These are phyloP conservation scores for Elgaria multicarinata DNA, from an alignment of 2,113 vertebrate genomes.

Conservation along the genomic window DNA sequence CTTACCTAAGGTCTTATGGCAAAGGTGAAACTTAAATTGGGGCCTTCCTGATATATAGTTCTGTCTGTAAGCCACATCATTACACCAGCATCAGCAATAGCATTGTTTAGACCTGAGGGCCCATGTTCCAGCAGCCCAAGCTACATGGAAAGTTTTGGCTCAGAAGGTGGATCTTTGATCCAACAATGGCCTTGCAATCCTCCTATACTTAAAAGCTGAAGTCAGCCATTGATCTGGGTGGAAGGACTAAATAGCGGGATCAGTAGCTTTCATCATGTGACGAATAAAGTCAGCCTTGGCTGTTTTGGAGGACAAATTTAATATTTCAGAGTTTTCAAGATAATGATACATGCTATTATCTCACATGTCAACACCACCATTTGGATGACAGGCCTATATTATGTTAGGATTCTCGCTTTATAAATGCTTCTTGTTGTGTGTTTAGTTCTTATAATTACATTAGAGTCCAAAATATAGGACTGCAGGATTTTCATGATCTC, in stretches of 20 bases:
- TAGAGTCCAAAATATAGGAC: not conserved
- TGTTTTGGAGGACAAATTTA: not conserved
- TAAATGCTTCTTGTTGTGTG: not conserved
- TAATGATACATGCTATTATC: not conserved
- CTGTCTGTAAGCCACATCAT: not conserved
- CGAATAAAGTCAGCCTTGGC: not conserved
- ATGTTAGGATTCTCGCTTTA: not conserved
- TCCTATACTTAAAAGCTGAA: not conserved
- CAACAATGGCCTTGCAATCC: not conserved
- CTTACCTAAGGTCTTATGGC: not conserved
- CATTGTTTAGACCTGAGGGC: not conserved
- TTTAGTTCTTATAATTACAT: not conserved
- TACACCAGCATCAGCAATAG: not conserved
- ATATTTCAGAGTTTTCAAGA: not conserved
- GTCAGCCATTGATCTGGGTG: not conserved
- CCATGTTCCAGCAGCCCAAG: not conserved
- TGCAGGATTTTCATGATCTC: not conserved
- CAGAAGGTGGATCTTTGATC: not conserved
- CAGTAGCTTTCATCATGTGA: not conserved
- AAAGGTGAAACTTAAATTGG: not conserved
- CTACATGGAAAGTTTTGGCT: not conserved
- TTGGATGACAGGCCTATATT: not conserved
- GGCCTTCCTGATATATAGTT: not conserved
- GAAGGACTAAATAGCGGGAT: not conserved
- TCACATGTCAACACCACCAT: not conserved